Percentiles rank a stretch among this genome's conserved stretches.
Conservation (phyloP, 2,797 vertebrate species). For the Acipenser transmontanus region DNA sequence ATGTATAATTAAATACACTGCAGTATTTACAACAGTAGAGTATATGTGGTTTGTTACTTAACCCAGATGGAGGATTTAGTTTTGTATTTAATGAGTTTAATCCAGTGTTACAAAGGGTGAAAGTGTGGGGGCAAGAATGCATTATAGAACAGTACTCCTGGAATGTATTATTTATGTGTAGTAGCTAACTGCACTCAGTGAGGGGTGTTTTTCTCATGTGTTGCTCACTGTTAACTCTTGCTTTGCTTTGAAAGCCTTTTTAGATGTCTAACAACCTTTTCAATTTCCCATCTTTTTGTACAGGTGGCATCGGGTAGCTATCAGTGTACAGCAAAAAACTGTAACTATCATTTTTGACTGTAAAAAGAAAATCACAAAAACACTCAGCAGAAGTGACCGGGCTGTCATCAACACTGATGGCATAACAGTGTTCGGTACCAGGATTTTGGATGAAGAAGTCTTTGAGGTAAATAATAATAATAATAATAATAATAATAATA, state of each 20-base stretch:
- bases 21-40: too few species aligned
- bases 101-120: constrained; percentile 68
- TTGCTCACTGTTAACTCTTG: constrained; percentile 36
- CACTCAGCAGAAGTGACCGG: constrained; percentile 76
- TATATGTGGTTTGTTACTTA: constrained; percentile 38
- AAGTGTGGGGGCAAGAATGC: constrained; percentile 64
- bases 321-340: constrained; percentile 91
- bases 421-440: constrained; percentile 87
- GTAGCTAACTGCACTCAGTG: constrained; percentile 39
- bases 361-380: constrained; percentile 82
- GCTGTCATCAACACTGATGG: constrained; percentile 75
- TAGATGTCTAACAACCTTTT: constrained; percentile 15
- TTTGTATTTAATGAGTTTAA: constrained; percentile 75
- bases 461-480: constrained; percentile 78
- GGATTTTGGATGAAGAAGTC: constrained; percentile 84
- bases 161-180: constrained; percentile 54
- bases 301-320: constrained; percentile 95
- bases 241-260: constrained; percentile 29
- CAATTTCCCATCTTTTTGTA: constrained; percentile 21
- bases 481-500: too few species aligned
- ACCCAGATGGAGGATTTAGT: constrained; percentile 69
- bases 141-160: constrained; percentile 53
- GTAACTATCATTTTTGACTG: constrained; percentile 93
- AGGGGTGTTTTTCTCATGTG: constrained; percentile 53
- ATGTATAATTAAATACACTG: too few species aligned